Percentiles rank a stretch among this genome's conserved stretches.
Evolutionary conservation across 2,113 vertebrate genomes (phyloP).

Genomic region (Dasypus novemcinctus): DNA sequence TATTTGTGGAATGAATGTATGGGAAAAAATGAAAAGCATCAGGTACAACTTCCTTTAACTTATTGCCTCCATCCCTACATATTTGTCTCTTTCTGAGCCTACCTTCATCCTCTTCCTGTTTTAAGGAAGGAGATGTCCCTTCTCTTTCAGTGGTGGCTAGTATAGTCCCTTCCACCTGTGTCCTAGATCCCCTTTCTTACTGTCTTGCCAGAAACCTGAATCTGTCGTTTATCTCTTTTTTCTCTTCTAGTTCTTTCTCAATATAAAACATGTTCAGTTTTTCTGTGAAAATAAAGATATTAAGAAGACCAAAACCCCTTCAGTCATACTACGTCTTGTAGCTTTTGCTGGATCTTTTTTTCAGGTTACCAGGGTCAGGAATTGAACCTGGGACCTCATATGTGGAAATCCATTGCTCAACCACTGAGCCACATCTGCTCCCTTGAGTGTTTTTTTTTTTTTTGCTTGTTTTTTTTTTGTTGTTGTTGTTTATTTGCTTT

Average conservation of each 20-base stretch:
- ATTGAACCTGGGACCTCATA: too few species aligned
- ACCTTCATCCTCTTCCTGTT: background rate
- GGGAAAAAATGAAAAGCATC: background rate
- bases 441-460: too few species aligned
- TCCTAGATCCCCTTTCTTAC: background rate
- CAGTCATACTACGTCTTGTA: background rate
- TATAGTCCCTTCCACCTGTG: background rate
- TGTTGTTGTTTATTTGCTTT: too few species aligned
- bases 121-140: background rate
- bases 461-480: too few species aligned
- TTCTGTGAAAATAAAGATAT: conserved; percentile 14
- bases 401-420: too few species aligned
- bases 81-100: background rate
- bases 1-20: background rate
- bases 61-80: background rate
- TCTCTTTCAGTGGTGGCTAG: background rate
- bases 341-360: background rate
- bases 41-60: background rate
- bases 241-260: background rate
- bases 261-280: background rate
- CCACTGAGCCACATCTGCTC: too few species aligned
- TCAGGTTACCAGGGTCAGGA: too few species aligned
- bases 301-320: background rate
- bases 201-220: background rate
- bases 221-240: background rate